These are phyloP conservation scores for Erebia palarica DNA, from an alignment of 2,888 invertebrate species.

Conservation along the genomic window DNA sequence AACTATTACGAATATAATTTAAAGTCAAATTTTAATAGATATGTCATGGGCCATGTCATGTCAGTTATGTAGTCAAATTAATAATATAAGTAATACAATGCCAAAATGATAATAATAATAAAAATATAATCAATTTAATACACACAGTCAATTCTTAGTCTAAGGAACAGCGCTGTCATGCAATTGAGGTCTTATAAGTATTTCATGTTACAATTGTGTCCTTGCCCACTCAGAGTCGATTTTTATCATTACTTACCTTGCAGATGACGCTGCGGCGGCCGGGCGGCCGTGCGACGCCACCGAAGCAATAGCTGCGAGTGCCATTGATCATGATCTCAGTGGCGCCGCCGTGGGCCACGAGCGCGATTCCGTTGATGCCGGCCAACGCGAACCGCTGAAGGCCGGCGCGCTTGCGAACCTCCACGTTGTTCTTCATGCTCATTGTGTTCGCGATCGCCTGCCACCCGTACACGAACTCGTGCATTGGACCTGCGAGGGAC, in stretches of 20 bases:
- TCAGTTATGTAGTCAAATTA: no score
- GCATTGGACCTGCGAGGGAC: conserved; percentile 64
- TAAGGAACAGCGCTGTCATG: no score
- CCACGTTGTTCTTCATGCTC: conserved; percentile 79
- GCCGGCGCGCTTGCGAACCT: conserved; percentile 75
- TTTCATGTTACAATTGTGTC: no score
- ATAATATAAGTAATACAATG: no score
- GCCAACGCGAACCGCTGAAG: conserved; percentile 74
- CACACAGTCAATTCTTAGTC: no score
- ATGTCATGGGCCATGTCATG: no score
- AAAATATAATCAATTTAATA: no score
- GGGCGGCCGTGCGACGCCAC: conserved; percentile 71
- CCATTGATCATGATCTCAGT: conserved; percentile 79
- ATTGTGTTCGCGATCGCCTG: conserved; percentile 79
- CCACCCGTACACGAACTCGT: conserved; percentile 78
- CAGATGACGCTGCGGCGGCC: conserved; percentile 73
- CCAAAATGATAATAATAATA: no score
- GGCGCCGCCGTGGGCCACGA: conserved; percentile 74
- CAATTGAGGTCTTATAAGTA: no score
- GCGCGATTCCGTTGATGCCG: conserved; percentile 75
- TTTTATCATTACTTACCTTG: conserved; percentile 51
- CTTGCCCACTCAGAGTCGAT: no score
- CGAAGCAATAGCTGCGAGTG: conserved; percentile 72
- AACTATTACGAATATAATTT: no score
- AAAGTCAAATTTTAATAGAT: no score